Conservation (phyloP, 2,888 invertebrate genomes). For the Hartigia nigra region DNA sequence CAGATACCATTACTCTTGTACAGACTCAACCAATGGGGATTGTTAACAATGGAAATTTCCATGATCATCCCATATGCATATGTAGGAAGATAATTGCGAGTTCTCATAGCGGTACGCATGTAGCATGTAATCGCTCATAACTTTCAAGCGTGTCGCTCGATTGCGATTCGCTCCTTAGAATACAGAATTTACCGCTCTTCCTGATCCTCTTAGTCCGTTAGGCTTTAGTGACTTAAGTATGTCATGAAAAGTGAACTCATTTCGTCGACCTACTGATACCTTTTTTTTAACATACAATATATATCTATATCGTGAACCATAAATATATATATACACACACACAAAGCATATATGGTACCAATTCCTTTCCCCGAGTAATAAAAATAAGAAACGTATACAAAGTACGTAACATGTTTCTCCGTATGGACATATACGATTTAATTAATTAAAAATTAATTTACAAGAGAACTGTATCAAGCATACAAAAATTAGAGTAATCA, state of each 20-base stretch:
- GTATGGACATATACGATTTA: too few relatives aligned
- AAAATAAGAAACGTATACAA: too few relatives aligned
- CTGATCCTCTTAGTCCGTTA: conserved; percentile 9
- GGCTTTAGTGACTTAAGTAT: conserved; percentile 38
- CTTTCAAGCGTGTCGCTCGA: conserved; percentile 15
- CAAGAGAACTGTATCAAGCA: too few relatives aligned
- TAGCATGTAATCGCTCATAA: conserved; percentile 26
- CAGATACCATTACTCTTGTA: not conserved
- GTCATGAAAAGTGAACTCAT: conserved; percentile 53
- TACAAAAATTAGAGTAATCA: too few relatives aligned
- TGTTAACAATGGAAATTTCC: not conserved
- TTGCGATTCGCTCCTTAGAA: not conserved
- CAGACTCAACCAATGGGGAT: not conserved
- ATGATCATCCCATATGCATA: not conserved
- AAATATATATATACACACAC: too few relatives aligned
- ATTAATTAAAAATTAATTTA: too few relatives aligned
- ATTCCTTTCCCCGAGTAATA: too few relatives aligned
- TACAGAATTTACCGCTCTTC: conserved; percentile 6
- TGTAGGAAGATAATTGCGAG: not conserved
- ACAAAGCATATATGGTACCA: too few relatives aligned
- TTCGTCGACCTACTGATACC: conserved; percentile 59
- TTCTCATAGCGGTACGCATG: conserved; percentile 1
- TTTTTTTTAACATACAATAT: conserved; percentile 34
- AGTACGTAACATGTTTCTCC: too few relatives aligned
- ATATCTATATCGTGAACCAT: too few relatives aligned